phyloP scores from a whole-genome alignment of 2,888 invertebrate species.

The Mythimna pallens region DNA sequence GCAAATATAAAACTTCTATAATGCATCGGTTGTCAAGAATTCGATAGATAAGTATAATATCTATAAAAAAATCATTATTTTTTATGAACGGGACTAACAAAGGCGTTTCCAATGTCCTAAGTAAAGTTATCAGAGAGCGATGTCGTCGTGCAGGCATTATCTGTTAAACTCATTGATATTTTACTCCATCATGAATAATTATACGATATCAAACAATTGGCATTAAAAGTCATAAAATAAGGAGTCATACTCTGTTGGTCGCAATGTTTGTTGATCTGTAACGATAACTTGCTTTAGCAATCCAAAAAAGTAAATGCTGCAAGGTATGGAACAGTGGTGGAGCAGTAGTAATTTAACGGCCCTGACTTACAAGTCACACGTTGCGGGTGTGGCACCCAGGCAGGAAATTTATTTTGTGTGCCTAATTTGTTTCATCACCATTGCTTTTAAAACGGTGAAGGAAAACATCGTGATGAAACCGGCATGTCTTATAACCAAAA shows the following conservation, averaged over 20 bases:
- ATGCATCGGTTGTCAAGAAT: constrained; percentile 8
- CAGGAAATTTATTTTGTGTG: too few species aligned
- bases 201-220: neutral
- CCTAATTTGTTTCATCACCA: too few species aligned
- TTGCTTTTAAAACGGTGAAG: too few species aligned
- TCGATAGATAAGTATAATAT: neutral
- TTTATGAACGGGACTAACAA: neutral
- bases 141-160: constrained; percentile 2
- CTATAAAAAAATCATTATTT: constrained; percentile 3
- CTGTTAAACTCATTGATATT: constrained; percentile 6
- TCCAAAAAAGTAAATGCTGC: neutral
- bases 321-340: too few species aligned
- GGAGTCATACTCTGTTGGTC: neutral
- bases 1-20: constrained; percentile 27
- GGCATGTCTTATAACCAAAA: too few species aligned
- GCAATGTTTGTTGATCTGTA: neutral
- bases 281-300: constrained; percentile 1
- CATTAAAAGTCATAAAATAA: neutral
- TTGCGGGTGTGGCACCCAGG: too few species aligned
- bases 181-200: constrained; percentile 13
- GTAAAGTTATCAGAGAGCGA: constrained; percentile 17
- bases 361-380: too few species aligned
- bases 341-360: too few species aligned
- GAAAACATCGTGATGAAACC: too few species aligned
- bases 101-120: neutral